Conservation (phyloP, 1,140 invertebrate genomes). For the Tetramorium simillimum region DNA sequence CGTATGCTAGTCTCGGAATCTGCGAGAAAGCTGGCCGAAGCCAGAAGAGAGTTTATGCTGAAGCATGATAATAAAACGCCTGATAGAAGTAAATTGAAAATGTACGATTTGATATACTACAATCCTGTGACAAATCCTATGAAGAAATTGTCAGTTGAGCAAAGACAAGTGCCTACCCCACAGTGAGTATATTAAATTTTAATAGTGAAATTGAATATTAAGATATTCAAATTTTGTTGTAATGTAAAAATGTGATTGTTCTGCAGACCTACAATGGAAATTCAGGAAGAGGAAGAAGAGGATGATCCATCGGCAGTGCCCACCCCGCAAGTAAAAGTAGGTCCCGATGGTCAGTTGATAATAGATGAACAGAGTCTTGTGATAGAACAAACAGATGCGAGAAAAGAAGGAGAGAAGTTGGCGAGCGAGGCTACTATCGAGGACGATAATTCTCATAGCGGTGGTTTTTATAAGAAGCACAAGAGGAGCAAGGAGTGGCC, state of each 20-base stretch:
- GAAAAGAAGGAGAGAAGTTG: slow-evolving; percentile 87
- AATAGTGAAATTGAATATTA: neutral
- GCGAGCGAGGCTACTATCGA: slow-evolving; percentile 89
- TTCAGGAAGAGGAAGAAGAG: slow-evolving; percentile 79
- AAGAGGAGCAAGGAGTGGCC: slow-evolving; percentile 89
- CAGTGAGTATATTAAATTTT: slow-evolving; percentile 83
- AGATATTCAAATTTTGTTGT: neutral
- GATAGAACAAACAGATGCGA: slow-evolving; percentile 90
- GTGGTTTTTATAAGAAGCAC: slow-evolving; percentile 89
- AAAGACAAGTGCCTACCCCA: slow-evolving; percentile 73
- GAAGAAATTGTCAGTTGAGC: slow-evolving; percentile 78
- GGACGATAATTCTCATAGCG: slow-evolving; percentile 87
- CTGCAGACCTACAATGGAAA: slow-evolving; percentile 44
- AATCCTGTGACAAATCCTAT: slow-evolving; percentile 92
- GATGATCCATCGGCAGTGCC: slow-evolving; percentile 86
- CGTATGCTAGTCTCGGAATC: slow-evolving; percentile 83
- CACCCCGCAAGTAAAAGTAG: slow-evolving; percentile 95
- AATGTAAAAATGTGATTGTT: slow-evolving; percentile 11
- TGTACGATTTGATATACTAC: slow-evolving; percentile 96
- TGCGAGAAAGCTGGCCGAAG: slow-evolving; percentile 85
- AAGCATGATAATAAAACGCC: slow-evolving; percentile 86
- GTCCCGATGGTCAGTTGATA: slow-evolving; percentile 94
- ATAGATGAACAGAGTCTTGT: slow-evolving; percentile 95
- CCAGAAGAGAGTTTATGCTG: slow-evolving; percentile 86
- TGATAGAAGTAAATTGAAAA: slow-evolving; percentile 91